Base-by-base conservation (phyloP, 2,888 invertebrate species). In the Tanytarsus gracilentus region DNA sequence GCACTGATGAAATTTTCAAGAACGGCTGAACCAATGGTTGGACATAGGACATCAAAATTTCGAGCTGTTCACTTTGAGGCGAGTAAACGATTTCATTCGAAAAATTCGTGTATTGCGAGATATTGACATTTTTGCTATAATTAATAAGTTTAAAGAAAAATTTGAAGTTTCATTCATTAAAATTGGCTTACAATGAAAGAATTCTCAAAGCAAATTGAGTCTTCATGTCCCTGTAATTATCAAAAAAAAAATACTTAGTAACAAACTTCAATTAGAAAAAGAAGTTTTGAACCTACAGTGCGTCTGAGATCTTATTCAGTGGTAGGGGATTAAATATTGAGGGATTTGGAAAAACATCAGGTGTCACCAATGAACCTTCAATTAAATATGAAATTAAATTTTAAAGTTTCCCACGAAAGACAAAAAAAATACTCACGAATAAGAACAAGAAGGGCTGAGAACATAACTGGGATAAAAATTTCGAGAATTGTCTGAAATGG, bases 401-500 rank as follows among this genome's bases (percentile, higher is more conserved):
- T n/a, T n/a, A n/a, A n/a, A n/a, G n/a, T n/a, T n/a, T n/a, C n/a
- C n/a, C n/a, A n/a, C n/a, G n/a, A n/a, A n/a, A n/a, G n/a, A n/a
- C n/a, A n/a, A n/a, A n/a, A n/a, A n/a, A n/a, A n/a, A n/a, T n/a
- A 71, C 65, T 77, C 78, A 63, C 87, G 75, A 64, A 89, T 74
- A 49, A 84, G 65, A 23, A 87, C 79, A 61, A 88, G 74, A 58
- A 87, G 69, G 0, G 81, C 70, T 64, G 81, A 78, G 62, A 85
- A 82, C 4, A 80, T 62, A 2, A 83, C 77, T 0, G 85, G 84
- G 49, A 82, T 70, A 3, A 82, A 64, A 3, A 88, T 72, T 71
- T 87, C 86, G 23, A 81, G 68, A 1, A 77, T 62, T 0, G 86
- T 85, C 67, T 84, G 82, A 33, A 79, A 62, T 21, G 79, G 79